phyloP scores from a whole-genome alignment of 2,113 vertebrate species.

The Micromys minutus region DNA sequence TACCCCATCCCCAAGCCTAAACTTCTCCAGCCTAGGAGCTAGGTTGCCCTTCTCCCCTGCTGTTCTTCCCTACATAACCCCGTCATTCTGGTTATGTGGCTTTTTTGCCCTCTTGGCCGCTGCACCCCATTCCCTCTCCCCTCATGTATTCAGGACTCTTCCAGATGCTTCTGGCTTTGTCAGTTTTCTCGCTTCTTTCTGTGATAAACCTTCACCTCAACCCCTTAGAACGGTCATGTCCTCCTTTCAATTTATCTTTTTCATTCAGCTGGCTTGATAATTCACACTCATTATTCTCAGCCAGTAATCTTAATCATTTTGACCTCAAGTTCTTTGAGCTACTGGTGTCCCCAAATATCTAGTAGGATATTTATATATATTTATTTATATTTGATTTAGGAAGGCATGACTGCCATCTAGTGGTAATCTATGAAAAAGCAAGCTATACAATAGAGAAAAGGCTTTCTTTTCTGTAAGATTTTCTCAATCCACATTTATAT shows the following conservation, averaged over 20 bases:
- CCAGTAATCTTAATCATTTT: not conserved
- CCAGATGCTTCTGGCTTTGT: not conserved
- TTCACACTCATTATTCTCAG: conserved; percentile 41
- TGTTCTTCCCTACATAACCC: not conserved
- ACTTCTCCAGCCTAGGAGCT: not conserved
- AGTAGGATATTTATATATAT: too few relatives aligned
- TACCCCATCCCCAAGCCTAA: not conserved
- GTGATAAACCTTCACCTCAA: not conserved
- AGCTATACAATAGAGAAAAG: not conserved
- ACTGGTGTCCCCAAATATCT: conserved; percentile 8
- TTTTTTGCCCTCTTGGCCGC: not conserved
- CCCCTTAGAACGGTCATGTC: not conserved
- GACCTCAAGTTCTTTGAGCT: conserved; percentile 13
- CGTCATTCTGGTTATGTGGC: not conserved
- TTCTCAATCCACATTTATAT: not conserved
- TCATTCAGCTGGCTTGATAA: conserved; percentile 1
- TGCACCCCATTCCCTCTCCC: not conserved
- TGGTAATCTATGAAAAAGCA: conserved; percentile 43
- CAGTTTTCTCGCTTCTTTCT: not conserved
- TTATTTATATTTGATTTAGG: too few relatives aligned
- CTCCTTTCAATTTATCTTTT: not conserved
- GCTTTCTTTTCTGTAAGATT: not conserved
- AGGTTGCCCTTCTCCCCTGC: not conserved
- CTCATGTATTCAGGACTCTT: not conserved
- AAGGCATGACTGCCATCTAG: conserved; percentile 67